Conservation (phyloP, 1,140 invertebrate species). For the Parapsyche elsis region DNA sequence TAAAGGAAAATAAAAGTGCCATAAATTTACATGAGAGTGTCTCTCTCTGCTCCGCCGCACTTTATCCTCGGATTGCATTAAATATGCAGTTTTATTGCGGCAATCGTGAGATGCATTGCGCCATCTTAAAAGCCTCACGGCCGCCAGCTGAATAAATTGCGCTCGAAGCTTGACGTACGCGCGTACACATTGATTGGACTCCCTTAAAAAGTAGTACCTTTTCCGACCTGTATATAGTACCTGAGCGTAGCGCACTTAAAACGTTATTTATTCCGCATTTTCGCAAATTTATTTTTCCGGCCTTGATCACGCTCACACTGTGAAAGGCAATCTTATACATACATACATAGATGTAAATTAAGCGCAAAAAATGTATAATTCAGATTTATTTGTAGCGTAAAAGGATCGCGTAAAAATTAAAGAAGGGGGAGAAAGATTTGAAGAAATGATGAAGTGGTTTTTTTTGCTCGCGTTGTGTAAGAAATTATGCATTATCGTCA, state of each 20-base stretch:
- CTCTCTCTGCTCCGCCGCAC: too few species aligned
- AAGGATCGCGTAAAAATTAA: slow-evolving; percentile 34
- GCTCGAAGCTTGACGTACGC: neutral
- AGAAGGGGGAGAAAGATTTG: slow-evolving; percentile 9
- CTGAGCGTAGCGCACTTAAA: neutral
- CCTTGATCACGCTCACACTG: neutral
- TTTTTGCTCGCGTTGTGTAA: neutral
- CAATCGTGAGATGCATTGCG: slow-evolving; percentile 50
- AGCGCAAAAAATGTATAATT: neutral
- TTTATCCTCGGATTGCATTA: slow-evolving; percentile 41
- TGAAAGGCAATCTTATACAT: neutral
- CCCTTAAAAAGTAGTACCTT: neutral
- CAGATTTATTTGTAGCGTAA: slow-evolving; percentile 18
- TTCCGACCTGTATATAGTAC: too few species aligned
- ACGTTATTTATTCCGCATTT: neutral
- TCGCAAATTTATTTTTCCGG: neutral
- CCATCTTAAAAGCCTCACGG: slow-evolving; percentile 19
- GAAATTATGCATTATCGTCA: slow-evolving; percentile 30
- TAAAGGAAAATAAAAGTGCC: too few species aligned
- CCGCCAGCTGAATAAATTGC: slow-evolving; percentile 24
- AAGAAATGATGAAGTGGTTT: slow-evolving; percentile 36
- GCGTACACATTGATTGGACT: neutral
- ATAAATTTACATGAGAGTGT: too few species aligned
- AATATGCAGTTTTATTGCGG: slow-evolving; percentile 54
- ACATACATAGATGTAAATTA: neutral